Conservation (phyloP, 2,888 invertebrate species). For the Pyrochroa serraticornis region DNA sequence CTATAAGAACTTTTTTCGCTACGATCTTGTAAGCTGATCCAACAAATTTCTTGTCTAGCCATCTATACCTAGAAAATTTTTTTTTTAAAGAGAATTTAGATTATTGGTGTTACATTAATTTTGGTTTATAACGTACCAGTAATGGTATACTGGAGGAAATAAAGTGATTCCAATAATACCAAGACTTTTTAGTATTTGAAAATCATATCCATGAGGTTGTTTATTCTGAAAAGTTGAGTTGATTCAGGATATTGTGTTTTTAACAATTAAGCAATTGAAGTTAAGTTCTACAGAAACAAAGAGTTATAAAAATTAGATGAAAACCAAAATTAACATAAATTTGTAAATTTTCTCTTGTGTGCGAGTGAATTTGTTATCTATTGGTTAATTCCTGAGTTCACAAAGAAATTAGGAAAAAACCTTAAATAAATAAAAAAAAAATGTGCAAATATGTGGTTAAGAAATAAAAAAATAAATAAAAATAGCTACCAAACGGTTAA, state of each 20-base stretch:
- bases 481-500: slow-evolving; percentile 65
- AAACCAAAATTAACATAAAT: slow-evolving; percentile 20
- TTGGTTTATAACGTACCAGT: slow-evolving; percentile 41
- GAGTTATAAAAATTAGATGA: not conserved
- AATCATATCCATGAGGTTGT: slow-evolving; percentile 40
- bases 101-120: slow-evolving; percentile 19
- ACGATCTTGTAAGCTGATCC: slow-evolving; percentile 70
- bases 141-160: slow-evolving; percentile 44
- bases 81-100: not conserved
- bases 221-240: slow-evolving; percentile 11
- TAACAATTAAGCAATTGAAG: too few species aligned
- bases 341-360: not conserved
- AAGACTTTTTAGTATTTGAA: slow-evolving; percentile 39
- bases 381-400: not conserved
- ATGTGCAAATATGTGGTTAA: not conserved
- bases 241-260: too few species aligned
- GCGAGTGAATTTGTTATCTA: not conserved
- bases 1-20: slow-evolving; percentile 71
- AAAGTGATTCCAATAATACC: slow-evolving; percentile 44
- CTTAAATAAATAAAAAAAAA: not conserved
- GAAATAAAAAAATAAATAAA: slow-evolving; percentile 28
- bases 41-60: slow-evolving; percentile 72
- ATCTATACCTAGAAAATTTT: slow-evolving; percentile 71
- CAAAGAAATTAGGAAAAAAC: not conserved
- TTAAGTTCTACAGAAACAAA: too few species aligned